These are phyloP conservation scores for Odontothrips loti DNA, from an alignment of 2,888 invertebrate genomes.

Conservation along the genomic window DNA sequence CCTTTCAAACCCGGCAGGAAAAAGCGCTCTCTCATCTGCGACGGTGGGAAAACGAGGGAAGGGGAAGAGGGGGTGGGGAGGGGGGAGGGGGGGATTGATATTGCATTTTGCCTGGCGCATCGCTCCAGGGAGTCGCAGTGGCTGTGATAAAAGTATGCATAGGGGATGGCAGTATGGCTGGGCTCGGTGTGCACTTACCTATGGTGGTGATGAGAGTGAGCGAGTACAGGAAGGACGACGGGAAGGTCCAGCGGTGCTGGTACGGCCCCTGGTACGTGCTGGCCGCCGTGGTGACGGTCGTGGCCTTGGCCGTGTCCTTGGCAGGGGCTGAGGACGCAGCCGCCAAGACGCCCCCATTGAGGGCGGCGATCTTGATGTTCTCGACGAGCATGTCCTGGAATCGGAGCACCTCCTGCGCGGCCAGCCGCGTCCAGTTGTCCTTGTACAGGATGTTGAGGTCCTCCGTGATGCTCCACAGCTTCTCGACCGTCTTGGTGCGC, in stretches of 20 bases:
- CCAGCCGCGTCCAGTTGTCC: slow-evolving; percentile 85
- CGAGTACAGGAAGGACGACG: slow-evolving; percentile 87
- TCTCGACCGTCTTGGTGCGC: slow-evolving; percentile 63
- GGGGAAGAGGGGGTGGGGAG: too few species aligned
- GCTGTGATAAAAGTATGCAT: too few species aligned
- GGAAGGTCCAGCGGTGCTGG: slow-evolving; percentile 80
- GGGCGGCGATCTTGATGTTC: slow-evolving; percentile 40
- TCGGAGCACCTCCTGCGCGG: slow-evolving; percentile 79
- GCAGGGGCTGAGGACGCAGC: slow-evolving; percentile 44
- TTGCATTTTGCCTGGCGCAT: too few species aligned
- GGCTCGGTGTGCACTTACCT: slow-evolving; percentile 62
- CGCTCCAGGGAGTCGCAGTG: too few species aligned
- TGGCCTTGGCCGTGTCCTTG: slow-evolving; percentile 47
- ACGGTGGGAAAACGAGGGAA: too few species aligned
- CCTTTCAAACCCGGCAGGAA: too few species aligned
- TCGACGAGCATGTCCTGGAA: slow-evolving; percentile 62
- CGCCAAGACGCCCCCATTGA: slow-evolving; percentile 39
- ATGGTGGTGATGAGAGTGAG: slow-evolving; percentile 91
- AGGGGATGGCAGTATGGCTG: too few species aligned
- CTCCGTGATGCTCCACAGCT: slow-evolving; percentile 80
- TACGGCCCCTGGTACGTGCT: slow-evolving; percentile 42
- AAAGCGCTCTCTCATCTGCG: too few species aligned
- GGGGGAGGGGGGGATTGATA: too few species aligned
- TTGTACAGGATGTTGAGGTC: slow-evolving; percentile 84
- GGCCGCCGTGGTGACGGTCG: slow-evolving; percentile 37